phyloP scores from a whole-genome alignment of 2,888 invertebrate genomes.

The Autographa pulchrina region DNA sequence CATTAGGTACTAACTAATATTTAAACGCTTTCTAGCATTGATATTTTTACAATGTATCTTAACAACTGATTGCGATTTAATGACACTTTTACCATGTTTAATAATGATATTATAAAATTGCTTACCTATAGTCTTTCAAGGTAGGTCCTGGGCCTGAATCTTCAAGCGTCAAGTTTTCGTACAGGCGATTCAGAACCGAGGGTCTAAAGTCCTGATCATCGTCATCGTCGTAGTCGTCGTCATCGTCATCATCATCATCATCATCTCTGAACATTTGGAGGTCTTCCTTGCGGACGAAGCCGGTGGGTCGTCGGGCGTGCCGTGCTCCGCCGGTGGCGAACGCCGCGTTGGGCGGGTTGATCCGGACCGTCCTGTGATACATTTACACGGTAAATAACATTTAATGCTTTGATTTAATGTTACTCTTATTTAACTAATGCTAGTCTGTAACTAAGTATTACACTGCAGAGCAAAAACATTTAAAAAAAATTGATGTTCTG shows the following conservation, averaged over 20 bases:
- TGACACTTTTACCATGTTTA: too few relatives aligned
- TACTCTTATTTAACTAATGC: too few relatives aligned
- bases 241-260: slow-evolving; percentile 41
- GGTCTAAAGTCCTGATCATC: slow-evolving; percentile 58
- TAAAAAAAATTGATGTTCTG: too few relatives aligned
- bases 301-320: background rate
- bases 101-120: background rate
- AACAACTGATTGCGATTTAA: too few relatives aligned
- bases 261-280: slow-evolving; percentile 15
- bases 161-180: slow-evolving; percentile 63
- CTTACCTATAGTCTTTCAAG: slow-evolving; percentile 77
- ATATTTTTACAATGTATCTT: too few relatives aligned
- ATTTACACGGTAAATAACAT: slow-evolving; percentile 1
- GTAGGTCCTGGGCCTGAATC: slow-evolving; percentile 66
- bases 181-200: slow-evolving; percentile 73
- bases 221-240: slow-evolving; percentile 31
- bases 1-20: too few relatives aligned
- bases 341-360: background rate
- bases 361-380: background rate
- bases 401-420: too few relatives aligned
- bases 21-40: too few relatives aligned
- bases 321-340: background rate
- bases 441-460: too few relatives aligned
- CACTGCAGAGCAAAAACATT: too few relatives aligned
- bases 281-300: background rate